phyloP scores from a whole-genome alignment of 2,888 invertebrate species.

The Tolmerus cingulatus region DNA sequence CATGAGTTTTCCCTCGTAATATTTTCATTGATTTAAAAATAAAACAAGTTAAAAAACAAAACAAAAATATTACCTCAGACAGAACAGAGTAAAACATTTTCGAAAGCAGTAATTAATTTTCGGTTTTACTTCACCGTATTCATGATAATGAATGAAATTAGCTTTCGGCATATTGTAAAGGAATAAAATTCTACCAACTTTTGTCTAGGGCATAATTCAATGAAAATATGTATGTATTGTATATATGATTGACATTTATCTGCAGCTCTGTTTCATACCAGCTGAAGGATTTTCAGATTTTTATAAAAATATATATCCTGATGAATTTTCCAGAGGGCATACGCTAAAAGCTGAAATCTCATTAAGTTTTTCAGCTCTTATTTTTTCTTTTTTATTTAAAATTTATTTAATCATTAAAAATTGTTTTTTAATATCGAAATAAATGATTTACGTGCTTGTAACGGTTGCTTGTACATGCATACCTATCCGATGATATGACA shows the following conservation, averaged over 20 bases:
- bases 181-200: background rate
- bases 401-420: background rate
- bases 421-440: background rate
- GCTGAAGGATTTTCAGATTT: background rate
- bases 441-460: background rate
- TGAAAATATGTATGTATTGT: background rate
- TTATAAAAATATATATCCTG: background rate
- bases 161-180: background rate
- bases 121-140: background rate
- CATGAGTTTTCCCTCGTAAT: conserved; percentile 3
- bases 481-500: background rate
- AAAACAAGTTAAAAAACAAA: background rate
- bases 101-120: conserved; percentile 19
- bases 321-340: background rate
- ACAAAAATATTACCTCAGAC: background rate
- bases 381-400: background rate
- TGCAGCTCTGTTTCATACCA: background rate
- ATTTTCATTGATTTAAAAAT: conserved; percentile 20
- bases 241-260: background rate
- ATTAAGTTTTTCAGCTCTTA: background rate
- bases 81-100: conserved; percentile 23
- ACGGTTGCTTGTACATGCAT: background rate
- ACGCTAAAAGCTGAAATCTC: background rate
- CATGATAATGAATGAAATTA: background rate
- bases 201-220: background rate